Evolutionary conservation across 2,888 invertebrate species (phyloP), one percentile per base, ranked within the genome.

Genomic region (Chymomyza caudatula): DNA sequence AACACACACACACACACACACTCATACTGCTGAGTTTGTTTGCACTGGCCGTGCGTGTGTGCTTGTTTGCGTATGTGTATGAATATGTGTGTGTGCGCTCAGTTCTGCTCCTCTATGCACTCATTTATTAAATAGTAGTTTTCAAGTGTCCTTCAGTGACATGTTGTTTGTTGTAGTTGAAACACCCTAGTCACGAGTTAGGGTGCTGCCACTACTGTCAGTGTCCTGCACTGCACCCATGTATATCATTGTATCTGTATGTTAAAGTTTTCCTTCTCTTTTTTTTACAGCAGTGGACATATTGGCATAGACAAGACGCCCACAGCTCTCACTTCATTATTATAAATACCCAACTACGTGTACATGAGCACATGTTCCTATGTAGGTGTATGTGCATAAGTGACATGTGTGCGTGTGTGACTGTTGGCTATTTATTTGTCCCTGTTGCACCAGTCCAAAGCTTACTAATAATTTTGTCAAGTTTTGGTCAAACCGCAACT

Each of bases 71-170:
- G 22, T 49, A 44, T 59, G 53, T 65, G 54, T 63, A 53, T 66
- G 58, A 64, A 17, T 67, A 65, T 75, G 61, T 56, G 61, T 64
- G 54, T 78, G 57, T 63, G 20, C 52, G 20, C 19, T 17, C 25
- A 44, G 22, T 8, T 43, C 42, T 23, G 61, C 69, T 73, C 37
- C 79, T 71, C 75, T 73, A 69, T 71, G 76, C 84, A 78, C 87
- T 86, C 87, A 87, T 86, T 86, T 86, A 87, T 86, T 87, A 86
- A 86, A 86, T 86, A 87, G 87, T 80, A 82, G 85, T 85, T 82
- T 87, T 79, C 82, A 86, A 87, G 86, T 87, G 85, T 87, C 86
- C 87, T 87, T 87, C 84, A 78, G 78, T 84, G 78, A 83, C 81
- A 81, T 85, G 86, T 84, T 80, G 74, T 69, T 74, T 77, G 84